Percentiles rank a stretch among this genome's conserved stretches.
Evolutionary conservation across 1,140 invertebrate genomes (phyloP).

Genomic region (Ptiloglossa arizonensis): DNA sequence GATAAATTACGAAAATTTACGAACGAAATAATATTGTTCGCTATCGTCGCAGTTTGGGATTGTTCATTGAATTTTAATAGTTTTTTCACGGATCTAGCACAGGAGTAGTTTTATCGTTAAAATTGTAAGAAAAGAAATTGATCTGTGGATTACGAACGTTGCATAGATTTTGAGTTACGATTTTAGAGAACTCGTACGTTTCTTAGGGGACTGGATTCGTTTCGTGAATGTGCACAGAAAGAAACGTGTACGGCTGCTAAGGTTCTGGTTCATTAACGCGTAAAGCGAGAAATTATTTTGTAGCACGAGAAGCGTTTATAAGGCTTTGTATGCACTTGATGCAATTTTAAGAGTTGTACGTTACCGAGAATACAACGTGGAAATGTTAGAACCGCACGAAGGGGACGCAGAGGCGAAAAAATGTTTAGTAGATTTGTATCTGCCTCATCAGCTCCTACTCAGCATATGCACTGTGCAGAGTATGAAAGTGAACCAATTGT

Average conservation of each 20-base stretch:
- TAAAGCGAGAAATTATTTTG: neutral
- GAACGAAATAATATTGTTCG: too few species aligned
- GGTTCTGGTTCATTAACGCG: neutral
- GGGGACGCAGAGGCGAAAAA: neutral
- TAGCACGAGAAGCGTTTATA: neutral
- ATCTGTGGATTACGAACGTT: too few species aligned
- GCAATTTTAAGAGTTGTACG: constrained; percentile 23
- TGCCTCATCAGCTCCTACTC: constrained; percentile 67
- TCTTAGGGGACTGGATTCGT: too few species aligned
- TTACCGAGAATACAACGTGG: neutral
- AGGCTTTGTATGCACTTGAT: constrained; percentile 8
- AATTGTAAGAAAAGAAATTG: too few species aligned
- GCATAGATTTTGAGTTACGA: too few species aligned
- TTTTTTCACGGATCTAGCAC: too few species aligned
- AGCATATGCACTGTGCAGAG: constrained; percentile 59
- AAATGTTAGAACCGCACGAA: neutral
- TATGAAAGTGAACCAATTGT: constrained; percentile 61
- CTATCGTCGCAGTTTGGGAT: too few species aligned
- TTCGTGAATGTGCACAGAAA: too few species aligned
- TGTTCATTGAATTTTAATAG: too few species aligned
- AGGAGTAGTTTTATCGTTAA: too few species aligned
- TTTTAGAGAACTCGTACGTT: too few species aligned
- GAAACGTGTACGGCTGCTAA: neutral
- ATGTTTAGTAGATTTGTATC: constrained; percentile 59
- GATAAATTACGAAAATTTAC: too few species aligned